These are phyloP conservation scores for Brachyalestes nurse DNA, from an alignment of 2,797 vertebrate genomes.

Conservation along the genomic window DNA sequence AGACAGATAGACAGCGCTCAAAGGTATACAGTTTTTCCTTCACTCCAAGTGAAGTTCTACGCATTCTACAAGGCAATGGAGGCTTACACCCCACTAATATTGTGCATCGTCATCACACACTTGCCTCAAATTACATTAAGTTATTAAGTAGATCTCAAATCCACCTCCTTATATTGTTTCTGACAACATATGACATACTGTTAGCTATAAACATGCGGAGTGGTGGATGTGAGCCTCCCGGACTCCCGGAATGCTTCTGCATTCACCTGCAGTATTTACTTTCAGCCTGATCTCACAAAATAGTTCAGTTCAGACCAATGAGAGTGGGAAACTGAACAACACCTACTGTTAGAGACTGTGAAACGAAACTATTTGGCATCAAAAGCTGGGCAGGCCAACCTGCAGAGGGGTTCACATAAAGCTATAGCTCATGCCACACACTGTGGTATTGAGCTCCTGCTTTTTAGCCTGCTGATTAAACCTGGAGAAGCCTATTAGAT, in stretches of 20 bases:
- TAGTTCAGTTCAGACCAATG: background rate
- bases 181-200: no score
- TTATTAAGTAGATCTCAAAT: no score
- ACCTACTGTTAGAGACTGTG: background rate
- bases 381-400: background rate
- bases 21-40: background rate
- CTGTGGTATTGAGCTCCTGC: constrained; percentile 26
- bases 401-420: constrained; percentile 6
- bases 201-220: no score
- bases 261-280: background rate
- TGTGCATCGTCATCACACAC: background rate
- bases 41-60: no score
- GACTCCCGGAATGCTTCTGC: background rate
- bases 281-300: constrained; percentile 7
- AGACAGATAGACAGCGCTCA: background rate
- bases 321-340: background rate
- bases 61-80: background rate
- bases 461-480: constrained; percentile 35
- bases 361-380: background rate
- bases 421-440: background rate
- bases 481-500: constrained; percentile 15
- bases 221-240: no score
- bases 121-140: background rate
- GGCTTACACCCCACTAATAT: background rate
- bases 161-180: no score